Percentiles rank a stretch among this genome's conserved stretches.
Conservation (phyloP, 2,113 vertebrate species). For the Muntiacus muntjak region DNA sequence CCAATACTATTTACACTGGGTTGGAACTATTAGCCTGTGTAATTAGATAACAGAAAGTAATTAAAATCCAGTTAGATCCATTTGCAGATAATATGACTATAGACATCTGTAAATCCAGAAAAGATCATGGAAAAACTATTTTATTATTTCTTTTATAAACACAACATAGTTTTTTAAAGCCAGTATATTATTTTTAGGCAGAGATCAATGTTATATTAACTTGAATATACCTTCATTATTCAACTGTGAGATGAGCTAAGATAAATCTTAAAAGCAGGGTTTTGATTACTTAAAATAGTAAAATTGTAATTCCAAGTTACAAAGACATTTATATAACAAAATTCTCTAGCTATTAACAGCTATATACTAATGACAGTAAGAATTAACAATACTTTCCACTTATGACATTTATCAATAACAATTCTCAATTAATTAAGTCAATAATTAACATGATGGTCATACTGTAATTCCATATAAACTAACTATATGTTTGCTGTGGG, state of each 20-base stretch:
- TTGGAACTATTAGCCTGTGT: neutral
- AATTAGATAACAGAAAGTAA: neutral
- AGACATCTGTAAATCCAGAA: neutral
- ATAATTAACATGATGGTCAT: neutral
- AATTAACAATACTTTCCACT: neutral
- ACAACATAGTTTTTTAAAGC: conserved; percentile 20
- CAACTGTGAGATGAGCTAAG: neutral
- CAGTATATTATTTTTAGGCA: neutral
- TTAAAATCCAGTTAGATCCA: neutral
- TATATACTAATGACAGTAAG: neutral
- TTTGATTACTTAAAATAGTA: conserved; percentile 27
- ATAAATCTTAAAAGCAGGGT: conserved; percentile 10
- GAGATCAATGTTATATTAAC: neutral
- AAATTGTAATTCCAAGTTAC: neutral
- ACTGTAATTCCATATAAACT: neutral
- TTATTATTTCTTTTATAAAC: neutral
- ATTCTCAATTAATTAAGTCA: neutral
- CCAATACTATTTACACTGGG: neutral
- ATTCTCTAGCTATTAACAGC: neutral
- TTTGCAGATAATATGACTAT: neutral
- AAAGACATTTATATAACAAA: neutral
- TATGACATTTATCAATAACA: neutral
- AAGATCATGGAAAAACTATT: neutral
- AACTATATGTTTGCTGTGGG: neutral
- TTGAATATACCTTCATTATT: conserved; percentile 10